Evolutionary conservation across 2,888 invertebrate species (phyloP), one percentile per base, ranked within the genome.

Genomic region (Fissipunctia ypsillon): DNA sequence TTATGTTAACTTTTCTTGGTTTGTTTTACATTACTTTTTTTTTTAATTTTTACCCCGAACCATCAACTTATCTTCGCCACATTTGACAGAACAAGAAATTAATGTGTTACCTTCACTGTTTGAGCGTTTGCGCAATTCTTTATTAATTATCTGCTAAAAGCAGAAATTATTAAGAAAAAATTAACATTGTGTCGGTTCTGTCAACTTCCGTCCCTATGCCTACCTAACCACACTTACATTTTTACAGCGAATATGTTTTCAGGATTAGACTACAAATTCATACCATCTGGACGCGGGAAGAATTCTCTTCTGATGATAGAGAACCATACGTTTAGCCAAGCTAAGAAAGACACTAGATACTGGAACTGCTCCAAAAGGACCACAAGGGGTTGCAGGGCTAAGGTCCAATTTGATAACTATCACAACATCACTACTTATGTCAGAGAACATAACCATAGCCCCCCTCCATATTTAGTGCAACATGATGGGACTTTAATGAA

Each of bases 281-380:
- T 92, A 45, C 89, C 88, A 38, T 90, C 91, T 22, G 80, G 77
- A 45, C 87, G 87, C 14, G 90, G 92, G 16, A 86, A 86, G 52
- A 16, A 85, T 79, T 52, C 12, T 52, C 63, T 85, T 63, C 77
- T 90, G 70, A 83, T 90, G 77, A 63, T 87, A 25, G 79, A 87
- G 14, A 69, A 81, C 16, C 28, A 84, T 61, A 87, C 90, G 2
- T 91, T 89, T 63, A 80, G 78, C 59, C 85, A 84, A 80, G 76
- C 69, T 41, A 88, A 87, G 66, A 84, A 87, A 31, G 84, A 87
- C 41, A 45, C 50, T 28, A 77, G 88, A 71, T 89, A 88, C 59
- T 90, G 90, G 90, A 81, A 85, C 16, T 91, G 91, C 66, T 88
- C 90, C 9, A 87, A 84, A 70, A 83, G 87, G 52, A 74, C 69